Percentiles rank a stretch among this genome's conserved stretches.
These are phyloP conservation scores for Lamproptera curius DNA, from an alignment of 2,888 invertebrate genomes.

Conservation along the genomic window DNA sequence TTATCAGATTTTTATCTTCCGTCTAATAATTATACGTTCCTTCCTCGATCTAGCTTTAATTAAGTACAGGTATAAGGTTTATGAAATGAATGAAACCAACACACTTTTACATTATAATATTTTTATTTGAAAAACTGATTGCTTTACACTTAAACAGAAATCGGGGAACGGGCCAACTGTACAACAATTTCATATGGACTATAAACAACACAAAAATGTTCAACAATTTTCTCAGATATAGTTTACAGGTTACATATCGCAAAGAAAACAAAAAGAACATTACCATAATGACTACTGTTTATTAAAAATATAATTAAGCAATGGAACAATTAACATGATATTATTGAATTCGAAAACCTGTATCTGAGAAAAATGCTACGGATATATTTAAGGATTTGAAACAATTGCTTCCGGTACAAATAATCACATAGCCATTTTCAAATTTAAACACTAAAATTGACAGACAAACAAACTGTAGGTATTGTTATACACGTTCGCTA, in stretches of 20 bases:
- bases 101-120: slow-evolving; percentile 64
- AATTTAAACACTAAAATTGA: slow-evolving; percentile 70
- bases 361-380: slow-evolving; percentile 30
- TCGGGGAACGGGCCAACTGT: slow-evolving; percentile 63
- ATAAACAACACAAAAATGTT: slow-evolving; percentile 31
- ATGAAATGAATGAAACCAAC: slow-evolving; percentile 45
- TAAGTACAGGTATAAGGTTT: too few species aligned
- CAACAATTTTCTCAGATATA: slow-evolving; percentile 34
- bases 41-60: too few species aligned
- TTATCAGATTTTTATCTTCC: too few species aligned
- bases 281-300: background rate
- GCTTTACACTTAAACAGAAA: slow-evolving; percentile 61
- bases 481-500: slow-evolving; percentile 37
- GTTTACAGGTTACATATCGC: slow-evolving; percentile 16
- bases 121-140: slow-evolving; percentile 66
- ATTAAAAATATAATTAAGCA: background rate
- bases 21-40: too few species aligned
- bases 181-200: slow-evolving; percentile 46
- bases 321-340: background rate
- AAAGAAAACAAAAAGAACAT: slow-evolving; percentile 14
- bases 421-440: slow-evolving; percentile 52
- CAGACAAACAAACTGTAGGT: slow-evolving; percentile 68
- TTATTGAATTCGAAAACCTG: slow-evolving; percentile 14
- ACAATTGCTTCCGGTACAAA: slow-evolving; percentile 50
- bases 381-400: slow-evolving; percentile 28